Evolutionary conservation across 2,888 invertebrate species (phyloP), one percentile per base, ranked within the genome.

Genomic region (Cheilosia vernalis): DNA sequence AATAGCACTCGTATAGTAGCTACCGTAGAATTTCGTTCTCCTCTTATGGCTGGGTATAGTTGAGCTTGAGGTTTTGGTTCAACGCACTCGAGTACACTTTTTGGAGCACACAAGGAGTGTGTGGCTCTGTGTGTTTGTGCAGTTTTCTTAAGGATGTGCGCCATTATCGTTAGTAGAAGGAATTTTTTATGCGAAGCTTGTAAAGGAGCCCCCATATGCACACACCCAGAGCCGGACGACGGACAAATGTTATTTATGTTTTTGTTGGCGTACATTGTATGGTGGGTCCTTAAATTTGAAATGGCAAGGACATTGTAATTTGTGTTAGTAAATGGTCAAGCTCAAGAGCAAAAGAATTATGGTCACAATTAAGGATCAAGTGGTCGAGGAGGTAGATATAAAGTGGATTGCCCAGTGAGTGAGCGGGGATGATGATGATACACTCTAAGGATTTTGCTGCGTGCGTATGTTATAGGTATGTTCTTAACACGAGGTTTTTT

Each of bases 311-410:
- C 70, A 67, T 72, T 72, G 77, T 81, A 58, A 69, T 84, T 79
- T 78, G 72, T 83, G 69, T 40, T 21, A 15, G 67, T 49, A 55
- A 76, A 33, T 80, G 80, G 76, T 81, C 85, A 80, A 72, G 80
- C 70, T 81, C 85, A 80, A 72, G 76, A 76, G 55, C 42, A 79
- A 81, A 76, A 85, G 84, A 85, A 85, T 81, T 85, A 85, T 81
- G 70, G 76, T 42, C 61, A 61, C 72, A 81, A 81, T 85, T 85
- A 85, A 81, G 77, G 85, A 81, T 72, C 72, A 69, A 84, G 74
- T 84, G 74, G 84, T 66, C 19, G 64, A 47, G 67, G 67, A 61
- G 49, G 56, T 66, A 33, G 49, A 66, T 47, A 66, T 42, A 73
- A 60, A 74, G 58, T 60, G 69, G 58, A 64, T 64, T 63, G 66